phyloP scores from a whole-genome alignment of 2,888 invertebrate genomes.

The Hirtodrosophila confusa region DNA sequence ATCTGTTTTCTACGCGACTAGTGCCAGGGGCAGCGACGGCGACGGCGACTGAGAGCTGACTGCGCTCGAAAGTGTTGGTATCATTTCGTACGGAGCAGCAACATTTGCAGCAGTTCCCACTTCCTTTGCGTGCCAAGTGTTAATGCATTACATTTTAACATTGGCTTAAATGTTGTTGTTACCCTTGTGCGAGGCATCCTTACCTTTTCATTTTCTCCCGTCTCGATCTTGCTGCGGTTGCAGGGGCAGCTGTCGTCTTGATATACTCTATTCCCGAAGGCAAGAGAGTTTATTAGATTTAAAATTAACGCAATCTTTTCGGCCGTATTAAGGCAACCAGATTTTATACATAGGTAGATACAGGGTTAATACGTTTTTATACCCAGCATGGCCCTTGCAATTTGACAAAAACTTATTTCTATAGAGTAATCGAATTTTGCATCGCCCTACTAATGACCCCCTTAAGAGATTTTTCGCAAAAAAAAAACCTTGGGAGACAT shows the following conservation, averaged over 20 bases:
- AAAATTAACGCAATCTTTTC: too few species aligned
- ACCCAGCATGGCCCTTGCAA: too few species aligned
- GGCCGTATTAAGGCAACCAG: too few species aligned
- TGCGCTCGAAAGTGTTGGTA: constrained; percentile 26
- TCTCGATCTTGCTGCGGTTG: constrained; percentile 14
- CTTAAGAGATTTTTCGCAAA: too few species aligned
- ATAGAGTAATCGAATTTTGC: too few species aligned
- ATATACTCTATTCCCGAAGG: constrained; percentile 5
- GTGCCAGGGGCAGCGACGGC: constrained; percentile 31
- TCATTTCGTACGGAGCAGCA: constrained; percentile 38
- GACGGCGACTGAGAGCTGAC: constrained; percentile 3
- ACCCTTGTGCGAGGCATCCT: background rate
- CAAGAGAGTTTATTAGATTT: too few species aligned
- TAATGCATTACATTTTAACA: constrained; percentile 75
- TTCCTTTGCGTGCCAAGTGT: constrained; percentile 80
- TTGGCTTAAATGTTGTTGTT: constrained; percentile 65
- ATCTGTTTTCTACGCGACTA: constrained; percentile 68
- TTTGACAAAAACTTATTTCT: too few species aligned
- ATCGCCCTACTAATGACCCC: too few species aligned
- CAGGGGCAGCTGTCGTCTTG: constrained; percentile 49
- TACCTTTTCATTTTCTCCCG: background rate
- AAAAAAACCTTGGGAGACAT: too few species aligned
- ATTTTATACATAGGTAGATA: too few species aligned
- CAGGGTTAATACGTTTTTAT: too few species aligned
- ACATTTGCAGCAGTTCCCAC: constrained; percentile 63